These are phyloP conservation scores for Limosa lapponica DNA, from an alignment of 2,797 vertebrate genomes.

Conservation along the genomic window DNA sequence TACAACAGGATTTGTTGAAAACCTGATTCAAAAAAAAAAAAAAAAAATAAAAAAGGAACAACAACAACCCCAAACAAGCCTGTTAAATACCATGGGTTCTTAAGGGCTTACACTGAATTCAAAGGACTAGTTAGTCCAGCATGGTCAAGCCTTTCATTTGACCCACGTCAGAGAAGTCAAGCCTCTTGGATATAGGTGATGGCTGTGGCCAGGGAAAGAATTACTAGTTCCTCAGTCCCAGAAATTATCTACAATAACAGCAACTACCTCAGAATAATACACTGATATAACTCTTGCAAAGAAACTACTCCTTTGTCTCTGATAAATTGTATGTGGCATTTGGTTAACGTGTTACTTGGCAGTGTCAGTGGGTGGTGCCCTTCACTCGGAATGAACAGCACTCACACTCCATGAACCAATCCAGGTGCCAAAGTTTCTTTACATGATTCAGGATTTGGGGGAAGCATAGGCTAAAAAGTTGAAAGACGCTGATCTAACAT, in stretches of 20 bases:
- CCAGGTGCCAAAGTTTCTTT: background rate
- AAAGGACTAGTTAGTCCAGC: background rate
- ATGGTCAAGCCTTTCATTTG: background rate
- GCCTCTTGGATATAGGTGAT: background rate
- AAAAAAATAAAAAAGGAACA: background rate
- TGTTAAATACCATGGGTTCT: background rate
- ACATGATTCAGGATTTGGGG: background rate
- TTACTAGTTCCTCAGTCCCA: background rate
- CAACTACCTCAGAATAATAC: fast-evolving
- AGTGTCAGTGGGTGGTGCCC: background rate
- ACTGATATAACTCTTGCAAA: background rate
- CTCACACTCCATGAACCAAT: background rate
- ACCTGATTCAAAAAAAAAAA: background rate
- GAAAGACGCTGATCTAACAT: background rate
- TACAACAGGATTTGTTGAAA: background rate
- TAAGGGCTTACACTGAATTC: background rate
- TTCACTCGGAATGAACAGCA: background rate
- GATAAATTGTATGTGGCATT: background rate
- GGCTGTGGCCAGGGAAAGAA: background rate
- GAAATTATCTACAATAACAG: background rate
- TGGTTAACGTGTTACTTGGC: background rate
- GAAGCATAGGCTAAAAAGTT: background rate
- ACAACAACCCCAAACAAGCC: background rate
- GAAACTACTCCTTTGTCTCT: background rate
- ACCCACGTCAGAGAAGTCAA: background rate